A percentile compares a stretch with the other conserved stretches of the same genome.
These are phyloP conservation scores for Diuraphis noxia DNA, from an alignment of 1,140 invertebrate genomes.

Conservation along the genomic window DNA sequence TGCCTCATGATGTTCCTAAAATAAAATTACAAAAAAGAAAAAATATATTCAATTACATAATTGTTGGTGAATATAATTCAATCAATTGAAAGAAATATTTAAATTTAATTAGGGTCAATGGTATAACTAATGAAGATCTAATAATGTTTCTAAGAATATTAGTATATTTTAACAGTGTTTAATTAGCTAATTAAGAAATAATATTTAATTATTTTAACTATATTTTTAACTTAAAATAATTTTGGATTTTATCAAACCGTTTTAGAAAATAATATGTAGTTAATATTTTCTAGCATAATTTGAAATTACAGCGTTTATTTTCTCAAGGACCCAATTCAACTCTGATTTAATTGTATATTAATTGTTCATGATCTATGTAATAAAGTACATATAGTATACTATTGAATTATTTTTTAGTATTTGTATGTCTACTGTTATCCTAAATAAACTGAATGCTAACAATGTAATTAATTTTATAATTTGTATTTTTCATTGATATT, in stretches of 20 bases:
- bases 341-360: not conserved
- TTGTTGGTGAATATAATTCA: not conserved
- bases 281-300: not conserved
- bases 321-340: not conserved
- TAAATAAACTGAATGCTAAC: not conserved
- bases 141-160: not conserved
- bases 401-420: not conserved
- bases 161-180: too few relatives aligned
- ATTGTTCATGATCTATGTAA: not conserved
- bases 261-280: not conserved
- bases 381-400: too few relatives aligned
- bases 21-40: not conserved
- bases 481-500: not conserved
- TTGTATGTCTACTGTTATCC: not conserved
- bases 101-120: not conserved
- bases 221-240: not conserved
- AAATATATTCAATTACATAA: not conserved
- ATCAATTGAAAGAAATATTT: not conserved
- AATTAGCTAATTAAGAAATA: too few relatives aligned
- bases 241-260: not conserved
- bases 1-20: slow-evolving; percentile 14
- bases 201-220: too few relatives aligned
- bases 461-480: not conserved
- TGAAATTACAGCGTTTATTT: not conserved
- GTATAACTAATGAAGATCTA: not conserved